Conservation (phyloP, 2,888 invertebrate species). For the Glyphotaelius pellucidus region DNA sequence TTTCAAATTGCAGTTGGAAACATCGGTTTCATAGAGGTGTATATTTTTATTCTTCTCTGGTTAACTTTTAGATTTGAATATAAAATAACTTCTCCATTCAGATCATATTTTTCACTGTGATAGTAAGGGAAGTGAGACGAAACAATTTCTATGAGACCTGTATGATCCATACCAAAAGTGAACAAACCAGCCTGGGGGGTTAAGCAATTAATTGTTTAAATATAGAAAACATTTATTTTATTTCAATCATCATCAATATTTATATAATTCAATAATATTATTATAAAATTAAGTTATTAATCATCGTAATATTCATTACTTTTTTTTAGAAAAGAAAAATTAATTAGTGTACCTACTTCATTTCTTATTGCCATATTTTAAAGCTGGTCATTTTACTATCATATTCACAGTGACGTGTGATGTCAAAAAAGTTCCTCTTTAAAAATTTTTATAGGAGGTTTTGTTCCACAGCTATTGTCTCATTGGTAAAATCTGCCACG, state of each 20-base stretch:
- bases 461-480: not conserved
- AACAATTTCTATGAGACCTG: no score
- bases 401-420: not conserved
- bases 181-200: no score
- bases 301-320: not conserved
- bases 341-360: not conserved
- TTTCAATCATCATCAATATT: not conserved
- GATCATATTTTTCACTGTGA: no score
- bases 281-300: not conserved
- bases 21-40: no score
- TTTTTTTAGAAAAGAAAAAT: not conserved
- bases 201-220: not conserved
- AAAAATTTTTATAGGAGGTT: not conserved
- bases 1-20: no score
- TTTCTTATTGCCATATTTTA: not conserved
- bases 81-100: no score
- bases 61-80: no score
- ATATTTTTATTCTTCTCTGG: no score
- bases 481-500: no score
- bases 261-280: not conserved
- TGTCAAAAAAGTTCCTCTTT: not conserved
- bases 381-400: not conserved
- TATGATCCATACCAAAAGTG: no score
- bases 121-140: no score
- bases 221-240: not conserved